Conservation (phyloP, 2,797 vertebrate genomes). For the Sternarchorhynchus goeldii region DNA sequence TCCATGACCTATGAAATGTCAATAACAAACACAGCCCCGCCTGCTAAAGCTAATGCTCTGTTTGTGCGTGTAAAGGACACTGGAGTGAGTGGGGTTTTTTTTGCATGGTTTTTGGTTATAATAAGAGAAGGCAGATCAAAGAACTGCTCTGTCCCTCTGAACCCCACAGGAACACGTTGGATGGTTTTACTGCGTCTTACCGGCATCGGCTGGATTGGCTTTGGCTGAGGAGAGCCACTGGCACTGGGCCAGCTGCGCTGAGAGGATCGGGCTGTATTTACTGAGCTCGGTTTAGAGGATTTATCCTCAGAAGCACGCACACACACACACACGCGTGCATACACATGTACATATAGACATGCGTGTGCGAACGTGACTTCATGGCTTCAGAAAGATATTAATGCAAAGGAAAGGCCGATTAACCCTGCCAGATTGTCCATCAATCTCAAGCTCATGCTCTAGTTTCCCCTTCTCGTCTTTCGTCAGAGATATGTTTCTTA, state of each 20-base stretch:
- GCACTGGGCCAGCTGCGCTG: not conserved
- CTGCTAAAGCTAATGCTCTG: too few species aligned
- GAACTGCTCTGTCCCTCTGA: constrained; percentile 1
- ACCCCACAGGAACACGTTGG: constrained; percentile 26
- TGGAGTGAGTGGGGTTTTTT: not conserved
- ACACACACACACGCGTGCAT: not conserved
- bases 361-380: not conserved
- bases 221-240: constrained; percentile 7
- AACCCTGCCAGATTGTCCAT: constrained; percentile 8
- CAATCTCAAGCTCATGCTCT: not conserved
- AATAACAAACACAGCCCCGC: too few species aligned
- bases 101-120: not conserved
- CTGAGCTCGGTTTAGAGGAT: constrained; percentile 4
- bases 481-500: constrained; percentile 26
- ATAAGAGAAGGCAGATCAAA: not conserved
- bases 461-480: constrained; percentile 4
- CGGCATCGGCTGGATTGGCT: not conserved
- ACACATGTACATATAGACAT: not conserved
- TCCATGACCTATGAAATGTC: too few species aligned
- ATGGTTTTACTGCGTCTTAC: not conserved
- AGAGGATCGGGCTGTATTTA: constrained; percentile 8
- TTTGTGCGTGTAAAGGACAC: too few species aligned
- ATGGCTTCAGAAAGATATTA: not conserved
- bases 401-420: constrained; percentile 36
- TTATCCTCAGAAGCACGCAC: constrained; percentile 1